A percentile compares a stretch with the other conserved stretches of the same genome.
Evolutionary conservation across 37 sponge, comb jelly and placozoan species (phyloP).

Genomic region (Halichondria panicea): DNA sequence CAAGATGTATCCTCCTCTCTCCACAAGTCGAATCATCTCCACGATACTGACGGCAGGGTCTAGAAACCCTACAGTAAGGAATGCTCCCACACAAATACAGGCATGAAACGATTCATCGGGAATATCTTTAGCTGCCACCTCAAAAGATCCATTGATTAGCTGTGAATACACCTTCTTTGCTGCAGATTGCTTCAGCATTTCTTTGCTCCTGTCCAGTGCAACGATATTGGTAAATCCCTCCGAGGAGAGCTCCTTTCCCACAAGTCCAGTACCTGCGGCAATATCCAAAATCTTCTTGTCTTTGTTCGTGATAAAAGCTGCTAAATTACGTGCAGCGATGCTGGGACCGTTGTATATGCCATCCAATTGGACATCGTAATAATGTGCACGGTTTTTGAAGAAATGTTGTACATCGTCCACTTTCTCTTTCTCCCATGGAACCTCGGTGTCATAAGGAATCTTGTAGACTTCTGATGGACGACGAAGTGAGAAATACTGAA

Average conservation of each 20-base stretch:
- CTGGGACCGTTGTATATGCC: constrained; percentile 24
- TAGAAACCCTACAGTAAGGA: constrained; percentile 37
- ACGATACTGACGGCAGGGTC: constrained; percentile 11
- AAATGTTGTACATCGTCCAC: constrained; percentile 26
- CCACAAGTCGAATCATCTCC: constrained; percentile 36
- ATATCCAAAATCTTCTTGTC: constrained; percentile 28
- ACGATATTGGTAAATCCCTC: constrained; percentile 37
- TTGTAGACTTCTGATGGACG: constrained; percentile 36
- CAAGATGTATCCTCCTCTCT: constrained; percentile 19
- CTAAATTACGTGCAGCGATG: constrained; percentile 26
- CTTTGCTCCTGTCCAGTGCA: constrained; percentile 30
- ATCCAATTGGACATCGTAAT: constrained; percentile 38
- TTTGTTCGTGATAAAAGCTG: neutral
- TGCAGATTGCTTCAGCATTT: constrained; percentile 18
- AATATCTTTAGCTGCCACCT: constrained; percentile 30
- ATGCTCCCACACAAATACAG: constrained; percentile 48
- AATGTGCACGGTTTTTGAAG: constrained; percentile 32
- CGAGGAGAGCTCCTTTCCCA: constrained; percentile 18
- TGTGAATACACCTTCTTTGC: constrained; percentile 24
- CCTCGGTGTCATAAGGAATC: constrained; percentile 21
- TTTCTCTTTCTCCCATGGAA: constrained; percentile 16
- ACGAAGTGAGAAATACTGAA: constrained; percentile 11
- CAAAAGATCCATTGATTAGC: constrained; percentile 22
- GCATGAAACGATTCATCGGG: constrained; percentile 16
- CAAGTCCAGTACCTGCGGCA: constrained; percentile 46